A percentile compares a stretch with the other conserved stretches of the same genome.
phyloP scores from a whole-genome alignment of 1,140 invertebrate genomes.

The Cheumatopsyche charites region DNA sequence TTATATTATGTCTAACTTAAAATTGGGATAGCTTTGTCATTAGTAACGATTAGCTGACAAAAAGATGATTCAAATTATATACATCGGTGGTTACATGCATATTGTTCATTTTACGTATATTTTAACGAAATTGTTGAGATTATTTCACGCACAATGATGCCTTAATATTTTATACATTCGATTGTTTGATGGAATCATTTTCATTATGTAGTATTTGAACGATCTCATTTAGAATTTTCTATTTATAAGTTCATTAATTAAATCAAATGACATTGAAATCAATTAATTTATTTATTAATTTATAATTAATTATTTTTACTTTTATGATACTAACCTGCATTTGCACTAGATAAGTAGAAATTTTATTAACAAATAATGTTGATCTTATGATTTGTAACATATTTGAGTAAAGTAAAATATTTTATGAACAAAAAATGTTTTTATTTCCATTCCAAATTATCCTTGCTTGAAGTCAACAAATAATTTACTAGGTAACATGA shows the following conservation, averaged over 20 bases:
- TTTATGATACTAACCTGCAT: neutral
- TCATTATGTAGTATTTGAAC: no score
- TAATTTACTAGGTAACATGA: no score
- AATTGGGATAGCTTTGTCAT: neutral
- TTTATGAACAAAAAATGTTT: slow-evolving; percentile 8
- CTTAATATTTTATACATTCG: slow-evolving; percentile 9
- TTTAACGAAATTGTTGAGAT: neutral
- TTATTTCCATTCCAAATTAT: neutral
- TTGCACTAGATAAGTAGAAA: slow-evolving; percentile 1
- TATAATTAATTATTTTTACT: no score
- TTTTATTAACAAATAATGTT: neutral
- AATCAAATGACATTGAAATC: neutral
- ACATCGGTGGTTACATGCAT: slow-evolving; percentile 5
- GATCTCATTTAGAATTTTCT: neutral
- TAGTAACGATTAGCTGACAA: slow-evolving; percentile 5
- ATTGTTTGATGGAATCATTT: no score
- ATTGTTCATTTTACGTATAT: neutral
- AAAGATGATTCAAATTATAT: slow-evolving; percentile 24
- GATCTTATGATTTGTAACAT: slow-evolving; percentile 1
- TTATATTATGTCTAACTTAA: no score
- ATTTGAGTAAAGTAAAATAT: slow-evolving; percentile 8
- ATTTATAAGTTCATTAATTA: no score
- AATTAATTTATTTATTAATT: neutral
- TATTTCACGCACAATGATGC: slow-evolving; percentile 20
- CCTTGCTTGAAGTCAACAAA: neutral